Evolutionary conservation across 2,113 vertebrate genomes (phyloP), one percentile per base, ranked within the genome.

Genomic region (Peromyscus maniculatus): DNA sequence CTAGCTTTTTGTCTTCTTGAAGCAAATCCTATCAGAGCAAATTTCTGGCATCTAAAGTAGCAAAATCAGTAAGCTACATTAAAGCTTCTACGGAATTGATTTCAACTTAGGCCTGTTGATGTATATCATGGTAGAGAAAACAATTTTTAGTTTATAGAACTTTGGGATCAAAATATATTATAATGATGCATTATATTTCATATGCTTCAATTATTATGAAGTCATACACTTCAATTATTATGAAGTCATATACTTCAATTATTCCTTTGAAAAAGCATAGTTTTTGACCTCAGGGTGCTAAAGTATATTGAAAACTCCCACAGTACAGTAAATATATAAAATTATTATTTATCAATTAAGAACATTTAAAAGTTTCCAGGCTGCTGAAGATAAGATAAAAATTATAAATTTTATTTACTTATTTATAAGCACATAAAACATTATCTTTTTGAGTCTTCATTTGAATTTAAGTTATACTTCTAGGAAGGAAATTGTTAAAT

Each of bases 371-470:
- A 87, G 80, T 55, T 31, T 6, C 19, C 46, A 49, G 26, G 66
- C 89, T 91, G 36, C 5, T 43, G n/a, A 90, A 90, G n/a, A 49
- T 96, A 90, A 90, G n/a, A 49, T 96, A 92, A 93, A 57, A 57
- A 87, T 52, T 96, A 6, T 92, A 78, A 67, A 92, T 77, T 69
- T 95, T 69, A 89, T 72, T 97, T 91, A 92, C 83, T 97, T 97
- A 33, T 77, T 94, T 55, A 92, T 79, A 80, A 90, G 67, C 33
- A 59, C 16, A 39, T 69, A 80, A 66, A 71, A 52, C 91, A 26
- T 80, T 88, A 77, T 59, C 28, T 93, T 90, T 22, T 43, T 84
- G 31, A 90, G 91, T 88, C 21, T 72, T 96, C 22, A 91, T 92
- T 93, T 95, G 66, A 87, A 67, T 93, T 89, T 89, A 71, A 31